Percentiles rank a stretch among this genome's conserved stretches.
These are phyloP conservation scores for Globicephala melas DNA, from an alignment of 2,113 vertebrate genomes.

Conservation along the genomic window DNA sequence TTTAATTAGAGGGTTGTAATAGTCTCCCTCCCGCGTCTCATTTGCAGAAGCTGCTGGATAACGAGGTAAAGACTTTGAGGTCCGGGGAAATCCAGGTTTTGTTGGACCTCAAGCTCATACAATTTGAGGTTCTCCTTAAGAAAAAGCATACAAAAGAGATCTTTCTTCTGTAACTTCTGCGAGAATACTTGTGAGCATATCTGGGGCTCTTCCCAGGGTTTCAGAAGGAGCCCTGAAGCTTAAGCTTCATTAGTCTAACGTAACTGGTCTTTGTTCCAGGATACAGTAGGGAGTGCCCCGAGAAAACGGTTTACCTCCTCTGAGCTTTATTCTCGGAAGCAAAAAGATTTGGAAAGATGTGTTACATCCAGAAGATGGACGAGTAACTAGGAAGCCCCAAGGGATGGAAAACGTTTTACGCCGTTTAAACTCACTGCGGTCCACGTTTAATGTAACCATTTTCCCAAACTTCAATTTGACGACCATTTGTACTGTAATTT, in stretches of 20 bases:
- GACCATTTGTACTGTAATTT: conserved; percentile 9
- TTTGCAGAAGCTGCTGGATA: not conserved
- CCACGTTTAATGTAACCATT: not conserved
- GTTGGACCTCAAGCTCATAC: not conserved
- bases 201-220: not conserved
- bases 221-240: not conserved
- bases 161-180: not conserved
- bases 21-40: not conserved
- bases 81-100: not conserved
- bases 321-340: not conserved
- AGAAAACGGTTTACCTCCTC: not conserved
- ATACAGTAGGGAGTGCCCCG: not conserved
- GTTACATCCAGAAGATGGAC: not conserved
- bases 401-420: not conserved
- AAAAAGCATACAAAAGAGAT: not conserved
- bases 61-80: not conserved
- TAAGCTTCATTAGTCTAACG: not conserved
- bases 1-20: not conserved
- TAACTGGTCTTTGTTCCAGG: not conserved
- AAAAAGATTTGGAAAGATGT: not conserved
- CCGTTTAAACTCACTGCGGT: not conserved
- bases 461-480: not conserved
- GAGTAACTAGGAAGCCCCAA: not conserved
- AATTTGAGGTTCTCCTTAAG: not conserved
- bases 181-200: not conserved